Base-by-base conservation (phyloP, 2,113 vertebrate genomes). In the Collichthys lucidus region DNA sequence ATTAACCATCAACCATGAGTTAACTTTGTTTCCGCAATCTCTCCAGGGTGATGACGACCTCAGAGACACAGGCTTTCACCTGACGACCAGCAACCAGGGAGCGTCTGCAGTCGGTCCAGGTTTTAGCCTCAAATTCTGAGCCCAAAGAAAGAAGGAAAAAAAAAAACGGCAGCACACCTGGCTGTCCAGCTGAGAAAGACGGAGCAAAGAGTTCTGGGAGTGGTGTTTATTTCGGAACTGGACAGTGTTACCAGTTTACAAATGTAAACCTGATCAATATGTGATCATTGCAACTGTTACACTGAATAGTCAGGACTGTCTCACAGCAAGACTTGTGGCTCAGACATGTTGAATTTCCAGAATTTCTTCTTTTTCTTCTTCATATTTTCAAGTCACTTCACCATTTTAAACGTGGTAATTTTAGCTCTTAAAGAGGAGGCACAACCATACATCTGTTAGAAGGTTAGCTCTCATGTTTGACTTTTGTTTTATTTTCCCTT, bases 41-140 rank as follows among this genome's bases (percentile, higher is more conserved):
- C 66, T 55, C 11, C 70, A 99, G 98, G 98, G 98, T 0, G 97
- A 99, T 0, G 98, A 99, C 0, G 98, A 99, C 84, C 92, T 99
- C 4, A 99, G 97, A 53, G 98, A 99, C 64, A 98, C 97, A 0
- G 98, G 98, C 47, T 99, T 99, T 90, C 97, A 99, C 60, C 93
- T 99, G 83, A 99, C 97, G 17, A 97, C 96, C 85, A 98, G 97
- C 1, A 99, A 97, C 56, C 98, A 99, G 92, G 98, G 98, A 31
- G 97, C 95, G 0, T 99, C 98, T 0, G 98, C 98, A 0, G 97
- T 97, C 0, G 98, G 98, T 3, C 98, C 97, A 0, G 98, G 98
- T 31, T 99, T 99, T 92, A 99, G 97, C 93, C 96, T 99, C 71
- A 99, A 99, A 79, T 99, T 99, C 85, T 99, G 88, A 96, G 63